Conservation (phyloP, 1,140 invertebrate species). For the Glossosoma conforme region DNA sequence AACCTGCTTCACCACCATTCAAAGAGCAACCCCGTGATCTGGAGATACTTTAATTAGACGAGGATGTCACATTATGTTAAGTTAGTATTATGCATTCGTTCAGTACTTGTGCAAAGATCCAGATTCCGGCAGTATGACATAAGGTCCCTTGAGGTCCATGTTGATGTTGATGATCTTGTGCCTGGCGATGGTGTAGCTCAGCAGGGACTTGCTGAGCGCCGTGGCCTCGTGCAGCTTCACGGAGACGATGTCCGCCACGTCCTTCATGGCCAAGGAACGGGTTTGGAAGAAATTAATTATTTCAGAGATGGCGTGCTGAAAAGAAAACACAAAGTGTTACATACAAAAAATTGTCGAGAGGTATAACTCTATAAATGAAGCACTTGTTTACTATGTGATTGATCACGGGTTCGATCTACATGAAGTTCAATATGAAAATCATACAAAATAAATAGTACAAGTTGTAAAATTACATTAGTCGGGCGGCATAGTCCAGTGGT, state of each 20-base stretch:
- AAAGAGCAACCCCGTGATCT: too few relatives aligned
- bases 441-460: too few relatives aligned
- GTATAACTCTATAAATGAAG: too few relatives aligned
- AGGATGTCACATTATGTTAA: too few relatives aligned
- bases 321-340: constrained; percentile 23
- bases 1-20: too few relatives aligned
- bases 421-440: too few relatives aligned
- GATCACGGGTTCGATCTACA: too few relatives aligned
- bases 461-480: too few relatives aligned
- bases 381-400: too few relatives aligned
- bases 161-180: constrained; percentile 67
- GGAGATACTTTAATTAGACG: too few relatives aligned
- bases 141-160: constrained; percentile 73
- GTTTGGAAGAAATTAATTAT: constrained; percentile 69
- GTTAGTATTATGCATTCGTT: too few relatives aligned
- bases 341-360: constrained; percentile 18
- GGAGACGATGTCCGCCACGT: constrained; percentile 36
- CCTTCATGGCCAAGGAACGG: constrained; percentile 41
- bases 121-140: constrained; percentile 72
- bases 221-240: constrained; percentile 34
- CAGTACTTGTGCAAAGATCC: constrained; percentile 73
- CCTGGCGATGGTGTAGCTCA: constrained; percentile 54
- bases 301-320: constrained; percentile 69
- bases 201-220: constrained; percentile 39
- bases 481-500: too few relatives aligned